phyloP scores from a whole-genome alignment of 2,888 invertebrate species.

The Aphodius granarius region DNA sequence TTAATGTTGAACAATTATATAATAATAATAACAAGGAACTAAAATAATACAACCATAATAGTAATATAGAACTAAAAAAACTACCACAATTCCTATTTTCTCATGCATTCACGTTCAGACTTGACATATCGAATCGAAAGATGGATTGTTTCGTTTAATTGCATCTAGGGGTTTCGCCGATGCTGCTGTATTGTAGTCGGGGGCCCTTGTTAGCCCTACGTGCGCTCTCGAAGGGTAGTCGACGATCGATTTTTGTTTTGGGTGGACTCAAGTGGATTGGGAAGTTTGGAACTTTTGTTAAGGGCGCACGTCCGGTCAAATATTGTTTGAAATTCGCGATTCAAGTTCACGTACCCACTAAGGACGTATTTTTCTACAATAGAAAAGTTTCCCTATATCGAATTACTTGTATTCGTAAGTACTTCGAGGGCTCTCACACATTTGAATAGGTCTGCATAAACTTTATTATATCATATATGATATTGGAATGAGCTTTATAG shows the following conservation, averaged over 20 bases:
- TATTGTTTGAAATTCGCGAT: not conserved
- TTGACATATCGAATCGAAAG: not conserved
- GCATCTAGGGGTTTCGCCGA: not conserved
- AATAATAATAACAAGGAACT: too few relatives aligned
- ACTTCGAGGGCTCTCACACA: too few relatives aligned
- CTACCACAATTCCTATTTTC: not conserved
- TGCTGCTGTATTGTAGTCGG: not conserved
- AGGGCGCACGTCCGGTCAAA: not conserved
- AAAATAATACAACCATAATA: too few relatives aligned
- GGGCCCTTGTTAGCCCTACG: not conserved
- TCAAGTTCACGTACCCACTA: not conserved
- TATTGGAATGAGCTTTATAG: too few relatives aligned
- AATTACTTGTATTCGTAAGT: too few relatives aligned
- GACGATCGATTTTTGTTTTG: not conserved
- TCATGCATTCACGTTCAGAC: not conserved
- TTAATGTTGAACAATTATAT: too few relatives aligned
- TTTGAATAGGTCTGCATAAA: too few relatives aligned
- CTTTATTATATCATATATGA: too few relatives aligned
- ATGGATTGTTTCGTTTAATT: not conserved
- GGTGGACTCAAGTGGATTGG: not conserved
- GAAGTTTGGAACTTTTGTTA: not conserved
- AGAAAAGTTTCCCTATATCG: not conserved
- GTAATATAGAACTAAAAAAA: too few relatives aligned
- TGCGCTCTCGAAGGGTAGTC: not conserved
- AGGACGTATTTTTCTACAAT: not conserved